Base-by-base conservation (phyloP, 2,797 vertebrate species). In the Gorsachius magnificus region DNA sequence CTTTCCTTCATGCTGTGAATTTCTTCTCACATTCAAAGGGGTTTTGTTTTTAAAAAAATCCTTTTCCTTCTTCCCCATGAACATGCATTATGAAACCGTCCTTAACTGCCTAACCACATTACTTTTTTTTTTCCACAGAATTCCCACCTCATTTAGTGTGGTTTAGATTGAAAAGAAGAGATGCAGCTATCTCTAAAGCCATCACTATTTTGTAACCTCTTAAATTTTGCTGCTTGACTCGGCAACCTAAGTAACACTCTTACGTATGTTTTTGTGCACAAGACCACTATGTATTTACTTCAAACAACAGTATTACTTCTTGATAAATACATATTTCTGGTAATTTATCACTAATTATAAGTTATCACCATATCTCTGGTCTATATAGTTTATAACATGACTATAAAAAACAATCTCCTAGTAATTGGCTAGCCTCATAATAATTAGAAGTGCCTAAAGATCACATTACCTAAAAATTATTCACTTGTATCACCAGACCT, bases 391-490 rank as follows among this genome's bases (percentile, higher is more conserved):
- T 11, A 22, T 41, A 57, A 26, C 17, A 13, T 6, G 36, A 54
- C 29, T 13, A 11, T 6, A 76, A 19, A 46, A 45, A 90, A 7
- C 29, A 16, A 33, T 31, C 5, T 74, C 78, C 31, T n/a, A 54
- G 29, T 31, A 38, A 70, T 56, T 56, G 28, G 28, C 24, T 58
- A 54, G 36, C 16, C 19, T 58, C 29, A 6, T 7, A 29, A 64
- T 25, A 66, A 51, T 38, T 51, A 25, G 5, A 85, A 38, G 5
- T 31, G 8, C 26, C 24, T 85, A 35, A 65, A 76, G 9, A 28
- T 16, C 29, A 45, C 0, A 0, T 56, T 31, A 63, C 8, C 16
- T 3, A 58, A 21, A 53, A 87, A 20, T 38, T 2, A 33, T 5
- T 38, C 1, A 1, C 10, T 53, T 86, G 43, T 57, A 68, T 43